phyloP scores from a whole-genome alignment of 2,797 vertebrate species.

The Falco peregrinus region DNA sequence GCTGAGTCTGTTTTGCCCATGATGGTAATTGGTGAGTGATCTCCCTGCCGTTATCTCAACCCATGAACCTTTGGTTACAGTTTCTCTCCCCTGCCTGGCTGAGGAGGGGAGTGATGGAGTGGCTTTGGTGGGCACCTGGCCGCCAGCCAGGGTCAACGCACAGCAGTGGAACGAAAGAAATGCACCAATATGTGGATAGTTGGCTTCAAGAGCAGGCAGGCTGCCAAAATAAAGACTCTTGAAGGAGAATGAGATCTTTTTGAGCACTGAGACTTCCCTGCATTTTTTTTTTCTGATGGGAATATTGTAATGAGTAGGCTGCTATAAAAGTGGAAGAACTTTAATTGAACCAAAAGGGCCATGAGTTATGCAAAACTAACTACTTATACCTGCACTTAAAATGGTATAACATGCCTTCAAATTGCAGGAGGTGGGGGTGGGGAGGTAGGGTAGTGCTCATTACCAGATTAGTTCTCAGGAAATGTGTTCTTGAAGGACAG shows the following conservation, averaged over 20 bases:
- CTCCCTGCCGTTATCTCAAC: not conserved
- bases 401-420: not conserved
- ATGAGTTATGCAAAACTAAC: not conserved
- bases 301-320: not conserved
- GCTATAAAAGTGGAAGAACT: not conserved
- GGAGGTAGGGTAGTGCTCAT: not conserved
- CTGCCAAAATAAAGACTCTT: not conserved
- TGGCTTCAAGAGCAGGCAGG: not conserved
- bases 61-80: not conserved
- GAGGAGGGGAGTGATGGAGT: not conserved
- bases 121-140: not conserved
- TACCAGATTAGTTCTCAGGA: not conserved
- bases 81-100: not conserved
- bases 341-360: not conserved
- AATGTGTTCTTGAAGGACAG: not conserved
- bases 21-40: too few species aligned
- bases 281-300: not conserved
- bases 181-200: not conserved
- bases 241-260: not conserved
- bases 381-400: not conserved
- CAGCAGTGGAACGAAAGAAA: not conserved
- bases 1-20: too few species aligned
- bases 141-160: not conserved
- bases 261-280: not conserved
- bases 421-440: not conserved